Conservation (phyloP, 2,113 vertebrate genomes). For the Catharus fuscescens region DNA sequence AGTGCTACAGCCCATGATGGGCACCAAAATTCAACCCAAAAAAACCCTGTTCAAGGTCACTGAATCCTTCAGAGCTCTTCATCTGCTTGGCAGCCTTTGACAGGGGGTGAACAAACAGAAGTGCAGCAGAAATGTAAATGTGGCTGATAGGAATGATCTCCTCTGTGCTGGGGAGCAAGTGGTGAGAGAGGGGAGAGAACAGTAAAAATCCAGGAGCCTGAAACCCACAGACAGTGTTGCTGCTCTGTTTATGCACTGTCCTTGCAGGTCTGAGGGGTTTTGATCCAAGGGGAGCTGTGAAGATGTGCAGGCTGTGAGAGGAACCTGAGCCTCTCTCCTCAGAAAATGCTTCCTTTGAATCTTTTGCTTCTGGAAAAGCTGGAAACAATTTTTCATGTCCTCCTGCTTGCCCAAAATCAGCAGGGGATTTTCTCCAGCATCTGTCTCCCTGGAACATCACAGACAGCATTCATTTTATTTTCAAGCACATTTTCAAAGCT, state of each 20-base stretch:
- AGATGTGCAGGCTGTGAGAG: neutral
- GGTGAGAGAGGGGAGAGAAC: neutral
- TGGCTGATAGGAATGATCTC: neutral
- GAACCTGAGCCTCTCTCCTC: neutral
- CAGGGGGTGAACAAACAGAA: neutral
- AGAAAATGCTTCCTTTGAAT: neutral
- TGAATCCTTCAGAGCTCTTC: neutral
- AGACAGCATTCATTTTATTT: neutral
- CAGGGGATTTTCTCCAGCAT: neutral
- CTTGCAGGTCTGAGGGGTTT: neutral
- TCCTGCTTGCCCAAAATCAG: neutral
- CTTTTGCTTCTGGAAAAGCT: neutral
- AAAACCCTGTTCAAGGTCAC: neutral
- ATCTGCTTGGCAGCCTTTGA: neutral
- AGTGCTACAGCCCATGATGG: neutral
- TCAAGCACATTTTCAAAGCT: neutral
- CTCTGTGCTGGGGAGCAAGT: neutral
- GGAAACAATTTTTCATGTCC: neutral
- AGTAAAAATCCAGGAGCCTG: accelerated
- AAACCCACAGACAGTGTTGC: accelerated
- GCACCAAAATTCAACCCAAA: neutral
- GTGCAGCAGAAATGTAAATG: neutral
- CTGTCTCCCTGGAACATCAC: neutral
- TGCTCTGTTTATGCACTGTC: neutral
- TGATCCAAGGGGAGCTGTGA: neutral